Conservation (phyloP, 2,888 invertebrate species). For the Eupeodes latifasciatus region DNA sequence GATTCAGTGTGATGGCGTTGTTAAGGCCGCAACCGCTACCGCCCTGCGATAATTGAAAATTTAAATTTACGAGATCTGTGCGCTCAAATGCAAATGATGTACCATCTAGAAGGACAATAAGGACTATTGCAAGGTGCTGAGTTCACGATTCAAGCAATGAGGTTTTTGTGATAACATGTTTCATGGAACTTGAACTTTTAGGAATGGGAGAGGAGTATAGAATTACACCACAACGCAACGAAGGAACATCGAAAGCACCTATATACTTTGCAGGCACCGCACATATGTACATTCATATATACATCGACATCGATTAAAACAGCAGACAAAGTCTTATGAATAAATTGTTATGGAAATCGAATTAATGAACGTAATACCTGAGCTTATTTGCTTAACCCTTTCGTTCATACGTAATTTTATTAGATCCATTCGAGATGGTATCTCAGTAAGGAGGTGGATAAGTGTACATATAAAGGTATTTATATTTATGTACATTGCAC, state of each 20-base stretch:
- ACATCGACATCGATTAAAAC: constrained; percentile 80
- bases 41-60: constrained; percentile 75
- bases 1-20: constrained; percentile 16
- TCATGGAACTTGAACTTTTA: background rate
- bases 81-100: constrained; percentile 76
- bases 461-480: background rate
- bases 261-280: background rate
- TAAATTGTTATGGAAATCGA: constrained; percentile 85
- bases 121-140: constrained; percentile 61
- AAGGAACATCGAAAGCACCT: constrained; percentile 78
- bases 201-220: constrained; percentile 26
- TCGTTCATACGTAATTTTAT: constrained; percentile 84
- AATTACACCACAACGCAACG: constrained; percentile 79
- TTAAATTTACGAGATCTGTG: constrained; percentile 73
- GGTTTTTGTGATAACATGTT: constrained; percentile 49
- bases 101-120: constrained; percentile 72
- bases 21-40: constrained; percentile 62
- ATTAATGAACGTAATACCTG: constrained; percentile 85
- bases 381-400: constrained; percentile 85
- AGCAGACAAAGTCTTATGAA: constrained; percentile 85
- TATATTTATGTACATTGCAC: background rate
- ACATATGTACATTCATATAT: background rate
- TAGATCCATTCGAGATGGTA: constrained; percentile 79
- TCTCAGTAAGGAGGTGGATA: constrained; percentile 66
- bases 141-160: constrained; percentile 59